phyloP scores from a whole-genome alignment of 2,113 vertebrate species.

The Lanius collurio region DNA sequence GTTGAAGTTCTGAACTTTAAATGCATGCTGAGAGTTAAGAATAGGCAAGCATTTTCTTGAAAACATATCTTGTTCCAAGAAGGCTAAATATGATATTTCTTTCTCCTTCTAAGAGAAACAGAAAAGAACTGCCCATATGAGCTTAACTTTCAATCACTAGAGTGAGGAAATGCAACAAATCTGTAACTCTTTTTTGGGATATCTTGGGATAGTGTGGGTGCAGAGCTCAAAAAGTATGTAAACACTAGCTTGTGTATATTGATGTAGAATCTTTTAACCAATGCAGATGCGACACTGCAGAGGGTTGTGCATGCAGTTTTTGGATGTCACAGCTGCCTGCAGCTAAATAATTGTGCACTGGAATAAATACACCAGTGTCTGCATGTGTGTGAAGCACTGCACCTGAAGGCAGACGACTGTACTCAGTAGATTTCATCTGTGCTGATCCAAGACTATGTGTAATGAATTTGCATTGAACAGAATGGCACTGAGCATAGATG shows the following conservation, averaged over 20 bases:
- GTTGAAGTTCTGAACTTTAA: neutral
- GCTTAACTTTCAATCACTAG: neutral
- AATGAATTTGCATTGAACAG: neutral
- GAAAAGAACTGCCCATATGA: neutral
- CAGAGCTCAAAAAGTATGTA: neutral
- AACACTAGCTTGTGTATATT: neutral
- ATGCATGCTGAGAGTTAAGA: neutral
- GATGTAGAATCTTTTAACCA: neutral
- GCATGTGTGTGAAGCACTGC: neutral
- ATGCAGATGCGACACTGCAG: neutral
- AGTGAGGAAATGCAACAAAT: neutral
- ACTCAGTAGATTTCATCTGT: neutral
- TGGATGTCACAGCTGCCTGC: slow-evolving; percentile 3
- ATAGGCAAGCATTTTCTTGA: neutral
- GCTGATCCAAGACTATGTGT: neutral
- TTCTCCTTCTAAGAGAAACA: neutral
- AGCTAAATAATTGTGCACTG: neutral
- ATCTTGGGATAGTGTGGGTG: neutral
- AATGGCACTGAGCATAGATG: neutral
- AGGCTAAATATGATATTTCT: neutral
- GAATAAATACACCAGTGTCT: neutral
- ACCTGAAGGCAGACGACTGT: neutral
- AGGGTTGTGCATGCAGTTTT: neutral
- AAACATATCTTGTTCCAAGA: neutral
- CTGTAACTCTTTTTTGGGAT: neutral